Base-by-base conservation (phyloP, 2,113 vertebrate genomes). In the Collichthys lucidus region DNA sequence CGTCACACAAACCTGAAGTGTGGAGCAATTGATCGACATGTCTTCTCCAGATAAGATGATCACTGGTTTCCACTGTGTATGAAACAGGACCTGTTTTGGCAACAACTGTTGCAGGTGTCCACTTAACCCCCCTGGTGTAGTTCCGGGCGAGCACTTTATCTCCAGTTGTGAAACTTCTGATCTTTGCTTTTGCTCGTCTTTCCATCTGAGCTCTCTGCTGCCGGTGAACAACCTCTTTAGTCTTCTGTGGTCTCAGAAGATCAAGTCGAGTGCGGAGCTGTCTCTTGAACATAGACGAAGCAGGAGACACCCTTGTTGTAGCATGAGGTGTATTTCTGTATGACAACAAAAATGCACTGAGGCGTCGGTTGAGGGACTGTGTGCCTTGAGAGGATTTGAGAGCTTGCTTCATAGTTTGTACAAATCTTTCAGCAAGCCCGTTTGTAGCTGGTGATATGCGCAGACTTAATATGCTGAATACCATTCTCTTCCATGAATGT, bases 351-450 rank as follows among this genome's bases (percentile, higher is more conserved):
- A 72, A 72, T 0, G 70, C 8, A 17, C 15, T 70, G n/a, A 70
- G n/a, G 5, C 15, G 52, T 4, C 52, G 5, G 16, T 70, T 70
- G 35, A 19, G 52, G 9, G 68, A 24, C 52, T 59, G 55, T 11
- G 55, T 6, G 24, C 53, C 8, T 11, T 8, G 52, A 31, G 52
- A 66, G 0, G 53, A 52, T 3, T 6, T 61, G 44, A 74, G 44
- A 20, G 42, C 57, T n/a, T 74, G 71, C 22, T 60, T 74, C 44
- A 77, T 66, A 0, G 74, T 77, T 15, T 77, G 52, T 2, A 77
- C 42, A 35, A 49, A 67, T 59, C 62, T 77, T 67, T 77, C 75
- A 17, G 55, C 55, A 0, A 77, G 46, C 5, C 64, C 44, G 42
- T 77, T 77, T 0, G 44, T 67, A 5, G 64, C 55, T 40, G 64